Conservation (phyloP, 2,888 invertebrate genomes). For the Amiota minor region DNA sequence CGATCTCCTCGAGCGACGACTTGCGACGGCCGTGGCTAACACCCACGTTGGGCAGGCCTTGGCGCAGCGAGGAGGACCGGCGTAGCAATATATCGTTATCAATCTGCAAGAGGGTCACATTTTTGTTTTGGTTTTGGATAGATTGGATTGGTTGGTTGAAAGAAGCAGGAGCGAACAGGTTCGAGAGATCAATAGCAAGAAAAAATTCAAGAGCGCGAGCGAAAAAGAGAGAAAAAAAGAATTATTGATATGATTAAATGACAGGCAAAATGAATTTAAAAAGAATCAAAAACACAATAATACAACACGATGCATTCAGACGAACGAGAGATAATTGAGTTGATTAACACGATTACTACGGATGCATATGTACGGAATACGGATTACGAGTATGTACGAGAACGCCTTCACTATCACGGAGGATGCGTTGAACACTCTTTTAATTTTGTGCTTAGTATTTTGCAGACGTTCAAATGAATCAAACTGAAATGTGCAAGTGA, state of each 20-base stretch:
- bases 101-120: constrained; percentile 63
- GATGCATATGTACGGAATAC: not conserved
- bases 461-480: constrained; percentile 38
- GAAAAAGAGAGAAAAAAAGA: constrained; percentile 17
- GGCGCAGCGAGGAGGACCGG: constrained; percentile 87
- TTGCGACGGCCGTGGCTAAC: constrained; percentile 78
- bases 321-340: not conserved
- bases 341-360: constrained; percentile 4
- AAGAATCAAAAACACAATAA: constrained; percentile 32
- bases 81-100: constrained; percentile 88
- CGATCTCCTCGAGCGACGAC: constrained; percentile 89
- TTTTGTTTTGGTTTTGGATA: no score
- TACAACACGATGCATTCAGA: constrained; percentile 23
- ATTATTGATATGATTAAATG: constrained; percentile 14
- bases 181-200: not conserved
- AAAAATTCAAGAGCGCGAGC: constrained; percentile 1
- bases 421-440: constrained; percentile 1
- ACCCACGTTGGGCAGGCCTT: constrained; percentile 82
- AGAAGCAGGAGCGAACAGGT: not conserved
- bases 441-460: not conserved
- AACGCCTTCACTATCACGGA: not conserved
- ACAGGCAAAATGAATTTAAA: not conserved
- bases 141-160: no score
- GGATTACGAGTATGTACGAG: not conserved
- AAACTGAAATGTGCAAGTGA: not conserved